Evolutionary conservation across 2,113 vertebrate species (phyloP), one percentile per base, ranked within the genome.

Genomic region (Monopterus albus): DNA sequence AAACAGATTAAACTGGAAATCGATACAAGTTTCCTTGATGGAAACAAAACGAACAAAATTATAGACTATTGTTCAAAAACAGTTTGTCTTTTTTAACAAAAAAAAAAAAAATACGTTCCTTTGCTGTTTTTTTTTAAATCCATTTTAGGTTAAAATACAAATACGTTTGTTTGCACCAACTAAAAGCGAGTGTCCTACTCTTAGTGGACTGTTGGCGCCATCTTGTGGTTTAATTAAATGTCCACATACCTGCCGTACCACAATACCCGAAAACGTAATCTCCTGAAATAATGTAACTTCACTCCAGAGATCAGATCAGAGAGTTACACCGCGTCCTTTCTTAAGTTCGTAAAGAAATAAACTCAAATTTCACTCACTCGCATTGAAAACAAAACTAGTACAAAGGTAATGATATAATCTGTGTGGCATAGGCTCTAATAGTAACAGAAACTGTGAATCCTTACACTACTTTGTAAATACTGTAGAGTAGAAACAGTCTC

Each of bases 181-280:
- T 33, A 14, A 6, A 10, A 39, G 1, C 46, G 2, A 20, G 21
- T 9, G 14, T 10, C 4, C 13, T 3, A 4, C 18, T 20, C 56
- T 66, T 42, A 23, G 2, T 77, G 45, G 61, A 56, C n/a, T 26
- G 17, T 1, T 63, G 61, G 78, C 82, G 82, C 88, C 88, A 76
- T 55, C 89, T 75, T 0, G 59, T 83, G 88, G 79, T 29, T 8
- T 0, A 29, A 17, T 6, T 5, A 38, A 15, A 42, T 8, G 12
- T 1, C 11, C 36, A 26, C 17, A 21, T 14, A 13, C 11, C 43
- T 17, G 7, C 7, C 63, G n/a, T n/a, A n/a, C n/a, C n/a, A n/a
- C n/a, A n/a, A n/a, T n/a, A n/a, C n/a, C 28, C 25, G 56, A 35
- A 31, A 40, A n/a, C 2, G n/a, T 20, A 28, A 3, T 46, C 11